Conservation (phyloP, 2,888 invertebrate species). For the Aproaerema taeniolella region DNA sequence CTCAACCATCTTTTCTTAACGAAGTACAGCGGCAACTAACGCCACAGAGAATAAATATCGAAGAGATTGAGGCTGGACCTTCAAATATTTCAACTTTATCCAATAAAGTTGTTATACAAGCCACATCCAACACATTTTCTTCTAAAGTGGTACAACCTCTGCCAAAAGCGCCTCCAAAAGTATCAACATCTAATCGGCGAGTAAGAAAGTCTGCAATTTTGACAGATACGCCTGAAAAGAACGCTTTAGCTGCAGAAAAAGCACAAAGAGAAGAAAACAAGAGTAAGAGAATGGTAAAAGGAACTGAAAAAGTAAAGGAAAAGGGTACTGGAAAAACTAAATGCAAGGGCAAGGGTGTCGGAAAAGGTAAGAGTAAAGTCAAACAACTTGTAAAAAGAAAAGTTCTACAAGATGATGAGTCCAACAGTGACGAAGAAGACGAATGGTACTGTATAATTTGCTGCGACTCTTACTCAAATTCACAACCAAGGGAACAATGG, state of each 20-base stretch:
- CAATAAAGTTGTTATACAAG: constrained; percentile 1
- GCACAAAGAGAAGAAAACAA: neutral
- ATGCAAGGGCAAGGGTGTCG: neutral
- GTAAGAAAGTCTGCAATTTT: constrained; percentile 1
- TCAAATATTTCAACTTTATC: constrained; percentile 8
- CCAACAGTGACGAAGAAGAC: constrained; percentile 4
- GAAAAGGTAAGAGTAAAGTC: neutral
- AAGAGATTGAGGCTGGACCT: constrained; percentile 7
- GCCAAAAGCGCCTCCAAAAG: constrained; percentile 2
- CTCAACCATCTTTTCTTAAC: too few species aligned
- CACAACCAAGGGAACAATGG: constrained; percentile 10
- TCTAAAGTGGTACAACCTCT: neutral
- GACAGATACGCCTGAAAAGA: constrained; percentile 2
- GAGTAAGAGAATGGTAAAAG: too few species aligned
- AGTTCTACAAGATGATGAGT: constrained; percentile 10
- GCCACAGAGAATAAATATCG: too few species aligned
- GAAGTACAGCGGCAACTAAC: too few species aligned
- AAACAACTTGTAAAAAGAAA: constrained; percentile 1
- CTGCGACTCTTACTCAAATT: constrained; percentile 11
- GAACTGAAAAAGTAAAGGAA: too few species aligned
- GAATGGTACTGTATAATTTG: constrained; percentile 12
- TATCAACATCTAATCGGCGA: neutral
- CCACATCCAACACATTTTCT: constrained; percentile 5
- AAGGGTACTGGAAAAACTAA: neutral
- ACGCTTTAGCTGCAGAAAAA: constrained; percentile 5